Base-by-base conservation (phyloP, 92 coral and sea anemone genomes). In the Epizoanthus rinbou region DNA sequence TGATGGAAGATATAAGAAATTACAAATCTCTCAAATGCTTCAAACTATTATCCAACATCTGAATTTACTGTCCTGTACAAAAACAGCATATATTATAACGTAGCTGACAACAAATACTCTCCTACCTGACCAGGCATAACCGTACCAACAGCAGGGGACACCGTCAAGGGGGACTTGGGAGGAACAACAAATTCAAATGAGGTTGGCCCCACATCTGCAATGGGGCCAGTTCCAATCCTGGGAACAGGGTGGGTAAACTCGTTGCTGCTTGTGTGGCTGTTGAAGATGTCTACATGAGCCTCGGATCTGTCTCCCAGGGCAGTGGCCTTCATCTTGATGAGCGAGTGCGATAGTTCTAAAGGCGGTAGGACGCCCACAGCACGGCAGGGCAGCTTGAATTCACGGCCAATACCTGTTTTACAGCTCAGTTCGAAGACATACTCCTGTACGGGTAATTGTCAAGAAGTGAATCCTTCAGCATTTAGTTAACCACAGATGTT, bases 181-280 rank as follows among this genome's bases (percentile, higher is more conserved):
- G 99, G 99, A 53, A 97, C 93, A 74, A 86, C 93, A 84, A 97
- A 97, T 75, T 97, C 98, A 75, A 97, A 97, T 60, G 99, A 94
- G 1, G 99, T 97, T 31, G 98, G 91, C 35, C 99, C 99, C 72
- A 97, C 98, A 75, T 97, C 98, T 43, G 89, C 92, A 62, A 97
- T 93, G 64, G 99, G 97, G 18, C 99, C 99, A 8, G 91, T 84
- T 4, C 99, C 99, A 76, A 97, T 92, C 73, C 98, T 88, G 8
- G 99, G 99, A 24, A 97, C 98, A 1, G 98, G 98, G 57, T 97
- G 99, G 5, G 99, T 97, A 83, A 97, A 97, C 78, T 97, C 99
- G 63, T 97, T 97, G 18, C 97, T 92, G 74, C 98, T 95, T 37
- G 98, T 97, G 87, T 97, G 99, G 35, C 86, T 86, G 80, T 97